Evolutionary conservation across 2,797 vertebrate genomes (phyloP), one percentile per base, ranked within the genome.

Genomic region (Odontamblyopus lacepedii): DNA sequence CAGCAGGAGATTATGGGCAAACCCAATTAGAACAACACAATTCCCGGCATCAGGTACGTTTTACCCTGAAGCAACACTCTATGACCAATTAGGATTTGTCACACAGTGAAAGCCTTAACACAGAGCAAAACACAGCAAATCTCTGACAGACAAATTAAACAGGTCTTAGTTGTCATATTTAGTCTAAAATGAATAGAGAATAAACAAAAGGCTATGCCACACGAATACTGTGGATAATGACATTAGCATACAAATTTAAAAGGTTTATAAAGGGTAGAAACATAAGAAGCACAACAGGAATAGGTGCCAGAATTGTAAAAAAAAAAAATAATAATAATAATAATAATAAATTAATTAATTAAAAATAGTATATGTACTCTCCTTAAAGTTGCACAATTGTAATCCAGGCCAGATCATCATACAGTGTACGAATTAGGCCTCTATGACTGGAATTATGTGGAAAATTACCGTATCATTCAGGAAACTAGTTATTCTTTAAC

Each of bases 71-170:
- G 92, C 90, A 87, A 87, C 83, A 85, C 84, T 89, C 88, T 89
- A 88, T 89, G 86, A 89, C 91, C 90, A 93, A 93, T 93, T 92
- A 92, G 87, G 89, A 93, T 94, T 91, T 89, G 92, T 93, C 91
- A 93, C 84, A 87, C 88, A 89, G 86, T 82, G 83, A 90, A 90
- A 89, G 86, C 84, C 71, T 85, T 72, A 85, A 83, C 78, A 71
- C 65, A 74, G 82, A 84, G 83, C 53, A 81, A 85, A 92, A 89
- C 75, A 75, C 80, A 78, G 73, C 79, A 80, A 87, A 86, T 87
- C 76, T 90, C 79, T 83, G 79, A 88, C 86, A 83, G 82, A 83
- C 77, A 69, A 87, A 85, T 89, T 86, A 74, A 85, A 87, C 77
- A 74, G 85, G 83, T 82, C 79, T 85, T 80, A 87, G 84, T 91